Conservation (phyloP, 1,140 invertebrate species). For the Papilio xuthus region DNA sequence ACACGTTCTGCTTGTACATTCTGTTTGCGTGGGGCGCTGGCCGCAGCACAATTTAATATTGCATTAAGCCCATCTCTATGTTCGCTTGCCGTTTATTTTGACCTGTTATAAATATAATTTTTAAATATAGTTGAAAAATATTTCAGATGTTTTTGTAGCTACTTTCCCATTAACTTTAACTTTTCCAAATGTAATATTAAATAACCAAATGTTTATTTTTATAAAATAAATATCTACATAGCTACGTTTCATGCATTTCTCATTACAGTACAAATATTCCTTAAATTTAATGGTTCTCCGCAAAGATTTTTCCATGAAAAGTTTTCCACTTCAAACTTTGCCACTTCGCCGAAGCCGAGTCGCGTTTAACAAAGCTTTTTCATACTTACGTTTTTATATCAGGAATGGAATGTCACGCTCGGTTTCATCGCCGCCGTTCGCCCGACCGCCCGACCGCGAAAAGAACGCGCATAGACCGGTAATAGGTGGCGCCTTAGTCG, state of each 20-base stretch:
- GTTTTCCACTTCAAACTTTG: conserved; percentile 81
- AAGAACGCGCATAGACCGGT: conserved; percentile 75
- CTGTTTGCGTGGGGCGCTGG: conserved; percentile 57
- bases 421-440: conserved; percentile 71
- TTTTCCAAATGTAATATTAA: neutral
- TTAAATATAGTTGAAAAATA: neutral
- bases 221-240: neutral
- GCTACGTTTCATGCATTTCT: conserved; percentile 42
- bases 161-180: neutral
- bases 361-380: conserved; percentile 81
- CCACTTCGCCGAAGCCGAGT: conserved; percentile 77
- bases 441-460: conserved; percentile 74
- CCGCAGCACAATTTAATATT: conserved; percentile 72
- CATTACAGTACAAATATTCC: conserved; percentile 74
- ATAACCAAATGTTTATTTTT: neutral
- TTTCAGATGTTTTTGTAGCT: too few species aligned
- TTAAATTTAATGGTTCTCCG: conserved; percentile 78
- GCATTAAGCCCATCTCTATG: conserved; percentile 66
- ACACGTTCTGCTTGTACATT: conserved; percentile 61
- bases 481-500: conserved; percentile 74
- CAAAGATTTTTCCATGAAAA: conserved; percentile 79
- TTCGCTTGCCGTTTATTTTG: neutral
- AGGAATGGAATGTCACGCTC: conserved; percentile 78
- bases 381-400: conserved; percentile 81
- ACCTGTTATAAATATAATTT: neutral